These are phyloP conservation scores for Alces alces DNA, from an alignment of 2,113 vertebrate genomes.

Conservation along the genomic window DNA sequence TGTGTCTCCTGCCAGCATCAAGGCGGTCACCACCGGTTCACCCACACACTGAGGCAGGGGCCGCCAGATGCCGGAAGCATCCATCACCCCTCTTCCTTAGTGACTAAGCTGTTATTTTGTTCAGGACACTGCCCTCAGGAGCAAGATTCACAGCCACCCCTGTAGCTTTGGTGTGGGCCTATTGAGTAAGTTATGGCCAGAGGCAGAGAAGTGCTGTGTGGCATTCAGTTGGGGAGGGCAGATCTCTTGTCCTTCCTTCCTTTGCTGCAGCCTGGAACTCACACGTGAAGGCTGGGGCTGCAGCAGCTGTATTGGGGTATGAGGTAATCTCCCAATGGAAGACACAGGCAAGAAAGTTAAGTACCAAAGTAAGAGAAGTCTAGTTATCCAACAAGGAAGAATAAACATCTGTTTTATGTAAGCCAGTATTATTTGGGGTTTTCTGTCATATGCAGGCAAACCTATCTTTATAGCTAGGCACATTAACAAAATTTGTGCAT, in stretches of 20 bases:
- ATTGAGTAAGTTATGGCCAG: not conserved
- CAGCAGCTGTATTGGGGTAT: not conserved
- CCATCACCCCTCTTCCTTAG: too few species aligned
- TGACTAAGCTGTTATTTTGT: too few species aligned
- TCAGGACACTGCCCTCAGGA: not conserved
- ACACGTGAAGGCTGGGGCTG: not conserved
- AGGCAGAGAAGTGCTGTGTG: not conserved
- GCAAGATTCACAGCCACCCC: too few species aligned
- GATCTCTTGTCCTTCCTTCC: not conserved
- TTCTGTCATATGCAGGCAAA: not conserved
- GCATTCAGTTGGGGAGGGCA: not conserved
- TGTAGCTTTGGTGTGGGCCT: not conserved
- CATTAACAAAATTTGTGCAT: fast-evolving
- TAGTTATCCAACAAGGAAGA: not conserved
- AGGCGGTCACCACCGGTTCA: fast-evolving
- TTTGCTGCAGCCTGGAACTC: not conserved
- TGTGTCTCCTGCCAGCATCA: not conserved
- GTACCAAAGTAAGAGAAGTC: not conserved
- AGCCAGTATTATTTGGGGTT: not conserved
- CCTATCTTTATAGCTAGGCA: not conserved
- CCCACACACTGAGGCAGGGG: not conserved
- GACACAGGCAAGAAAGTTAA: not conserved
- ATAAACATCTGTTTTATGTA: not conserved
- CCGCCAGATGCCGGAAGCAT: not conserved
- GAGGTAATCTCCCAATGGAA: not conserved